Percentiles rank a stretch among this genome's conserved stretches.
Conservation (phyloP, 2,888 invertebrate species). For the Tineola bisselliella region DNA sequence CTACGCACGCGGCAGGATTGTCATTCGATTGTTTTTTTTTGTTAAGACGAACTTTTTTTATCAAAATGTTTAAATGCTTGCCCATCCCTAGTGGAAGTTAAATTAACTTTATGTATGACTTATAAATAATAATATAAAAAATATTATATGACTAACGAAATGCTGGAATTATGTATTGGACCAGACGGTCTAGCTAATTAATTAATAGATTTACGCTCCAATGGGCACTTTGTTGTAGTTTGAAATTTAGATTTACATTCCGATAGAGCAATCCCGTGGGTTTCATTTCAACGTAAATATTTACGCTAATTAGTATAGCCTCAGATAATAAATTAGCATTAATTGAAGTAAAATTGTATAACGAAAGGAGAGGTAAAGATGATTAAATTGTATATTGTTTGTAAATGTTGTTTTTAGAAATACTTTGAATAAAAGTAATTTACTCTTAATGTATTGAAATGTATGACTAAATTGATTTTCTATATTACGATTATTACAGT, state of each 20-base stretch:
- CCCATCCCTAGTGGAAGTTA: no score
- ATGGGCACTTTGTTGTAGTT: background rate
- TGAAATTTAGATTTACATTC: background rate
- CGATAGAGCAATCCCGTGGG: background rate
- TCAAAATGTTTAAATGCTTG: no score
- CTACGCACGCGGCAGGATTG: no score
- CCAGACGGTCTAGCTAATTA: background rate
- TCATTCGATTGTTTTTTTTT: no score
- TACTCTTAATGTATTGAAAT: background rate
- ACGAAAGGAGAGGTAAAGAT: background rate
- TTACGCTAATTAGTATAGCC: background rate
- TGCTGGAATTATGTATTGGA: no score
- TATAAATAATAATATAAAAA: no score
- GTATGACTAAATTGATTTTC: background rate
- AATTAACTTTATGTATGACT: no score
- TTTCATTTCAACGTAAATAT: background rate
- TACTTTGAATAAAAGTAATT: background rate
- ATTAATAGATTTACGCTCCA: background rate
- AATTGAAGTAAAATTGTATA: background rate
- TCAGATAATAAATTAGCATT: background rate
- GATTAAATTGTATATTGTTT: background rate
- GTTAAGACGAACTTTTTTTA: no score
- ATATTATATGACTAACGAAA: no score
- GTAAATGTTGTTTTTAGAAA: background rate
- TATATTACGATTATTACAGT: no score